phyloP scores from a whole-genome alignment of 2,797 vertebrate genomes.

The Nyctalus aviator region DNA sequence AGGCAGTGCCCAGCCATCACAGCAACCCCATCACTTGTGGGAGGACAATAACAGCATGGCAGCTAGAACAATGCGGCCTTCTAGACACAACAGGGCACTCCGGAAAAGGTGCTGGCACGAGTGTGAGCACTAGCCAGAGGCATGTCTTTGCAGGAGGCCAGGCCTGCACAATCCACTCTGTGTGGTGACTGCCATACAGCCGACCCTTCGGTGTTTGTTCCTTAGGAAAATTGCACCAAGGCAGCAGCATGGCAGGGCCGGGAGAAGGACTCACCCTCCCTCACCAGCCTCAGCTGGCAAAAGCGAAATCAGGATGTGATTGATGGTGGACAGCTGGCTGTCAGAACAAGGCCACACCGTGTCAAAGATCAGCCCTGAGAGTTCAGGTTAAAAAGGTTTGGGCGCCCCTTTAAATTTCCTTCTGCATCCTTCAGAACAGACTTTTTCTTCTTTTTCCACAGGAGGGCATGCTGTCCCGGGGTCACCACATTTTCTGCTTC shows the following conservation, averaged over 20 bases:
- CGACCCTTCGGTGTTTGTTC: too few species aligned
- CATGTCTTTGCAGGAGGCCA: background rate
- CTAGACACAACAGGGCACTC: background rate
- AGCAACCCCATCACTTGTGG: accelerated
- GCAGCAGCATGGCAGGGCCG: accelerated
- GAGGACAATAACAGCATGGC: accelerated
- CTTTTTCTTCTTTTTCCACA: background rate
- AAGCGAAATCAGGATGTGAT: accelerated
- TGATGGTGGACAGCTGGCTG: background rate
- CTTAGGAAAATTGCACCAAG: accelerated
- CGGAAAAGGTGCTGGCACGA: background rate
- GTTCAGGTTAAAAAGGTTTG: background rate
- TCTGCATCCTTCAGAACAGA: background rate
- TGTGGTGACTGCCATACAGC: background rate
- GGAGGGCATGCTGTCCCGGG: background rate
- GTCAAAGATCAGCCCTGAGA: background rate
- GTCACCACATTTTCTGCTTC: background rate
- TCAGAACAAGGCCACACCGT: accelerated
- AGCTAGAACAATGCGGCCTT: background rate
- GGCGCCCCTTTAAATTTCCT: background rate
- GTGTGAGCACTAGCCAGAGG: background rate
- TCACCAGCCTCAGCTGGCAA: background rate
- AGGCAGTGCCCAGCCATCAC: accelerated
- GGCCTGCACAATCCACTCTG: too few species aligned
- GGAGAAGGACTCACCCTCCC: too few species aligned